Conservation (phyloP, 1,140 invertebrate species). For the Calliopsis andreniformis region DNA sequence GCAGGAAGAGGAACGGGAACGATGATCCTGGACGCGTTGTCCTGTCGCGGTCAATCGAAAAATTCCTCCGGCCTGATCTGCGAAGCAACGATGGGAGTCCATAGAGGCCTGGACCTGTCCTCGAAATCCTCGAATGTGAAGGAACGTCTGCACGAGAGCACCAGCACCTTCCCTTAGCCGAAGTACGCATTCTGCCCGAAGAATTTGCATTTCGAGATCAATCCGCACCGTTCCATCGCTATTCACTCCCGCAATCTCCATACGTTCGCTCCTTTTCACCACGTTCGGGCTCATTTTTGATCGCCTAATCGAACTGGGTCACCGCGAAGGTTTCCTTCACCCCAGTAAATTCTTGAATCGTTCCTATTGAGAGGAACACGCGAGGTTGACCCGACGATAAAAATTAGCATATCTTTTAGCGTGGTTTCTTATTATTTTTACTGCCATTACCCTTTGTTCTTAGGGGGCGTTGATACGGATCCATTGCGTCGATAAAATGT, state of each 20-base stretch:
- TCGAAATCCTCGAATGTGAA: slow-evolving; percentile 51
- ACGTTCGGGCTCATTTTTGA: background rate
- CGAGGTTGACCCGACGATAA: slow-evolving; percentile 6
- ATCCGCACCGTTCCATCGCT: slow-evolving; percentile 26
- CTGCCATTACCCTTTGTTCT: background rate
- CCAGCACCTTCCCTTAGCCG: slow-evolving; percentile 43
- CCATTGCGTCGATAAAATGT: background rate
- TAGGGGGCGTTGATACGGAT: background rate
- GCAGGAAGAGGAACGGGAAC: background rate
- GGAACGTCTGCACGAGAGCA: slow-evolving; percentile 62
- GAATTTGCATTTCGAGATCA: slow-evolving; percentile 45
- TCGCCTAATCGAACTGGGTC: slow-evolving; percentile 30
- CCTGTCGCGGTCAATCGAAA: background rate
- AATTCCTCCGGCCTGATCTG: background rate
- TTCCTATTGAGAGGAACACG: slow-evolving; percentile 6
- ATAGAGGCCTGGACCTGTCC: slow-evolving; percentile 37
- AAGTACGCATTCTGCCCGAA: slow-evolving; percentile 53
- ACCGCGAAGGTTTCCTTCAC: background rate
- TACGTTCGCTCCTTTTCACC: slow-evolving; percentile 2
- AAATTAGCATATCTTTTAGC: slow-evolving; percentile 18
- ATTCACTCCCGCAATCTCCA: background rate
- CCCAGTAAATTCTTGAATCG: slow-evolving; percentile 9
- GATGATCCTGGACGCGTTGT: slow-evolving; percentile 16
- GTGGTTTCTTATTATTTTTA: slow-evolving; percentile 4
- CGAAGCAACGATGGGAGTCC: slow-evolving; percentile 6